Base-by-base conservation (phyloP, 1,140 invertebrate species). In the Lasioglossum baleicum region DNA sequence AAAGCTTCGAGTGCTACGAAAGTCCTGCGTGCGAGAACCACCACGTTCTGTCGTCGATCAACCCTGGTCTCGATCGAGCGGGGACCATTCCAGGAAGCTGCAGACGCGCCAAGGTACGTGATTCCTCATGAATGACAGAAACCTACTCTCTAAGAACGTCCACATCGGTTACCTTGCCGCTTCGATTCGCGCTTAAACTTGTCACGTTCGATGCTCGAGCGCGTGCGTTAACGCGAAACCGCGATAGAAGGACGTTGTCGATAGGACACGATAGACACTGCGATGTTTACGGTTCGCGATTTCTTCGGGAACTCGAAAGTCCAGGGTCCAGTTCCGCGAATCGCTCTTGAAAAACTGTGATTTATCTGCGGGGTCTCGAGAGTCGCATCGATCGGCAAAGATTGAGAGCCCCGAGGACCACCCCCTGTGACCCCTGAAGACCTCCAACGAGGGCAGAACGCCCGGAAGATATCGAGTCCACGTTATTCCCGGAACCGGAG, bases 11-110 rank as follows among this genome's bases (percentile, higher is more conserved):
- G 86, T 83, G 86, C 83, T 58, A 68, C 72, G 74, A 72, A 69
- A 65, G 85, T 75, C 80, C 81, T 79, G 74, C 83, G 87, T 81
- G 68, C 83, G 80, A 77, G 75, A 63, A 77, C 67, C 75, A 71
- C 63, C 78, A 66, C 74, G 83, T 79, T 51, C 72, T n/a, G 61
- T 70, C 64, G 83, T 80, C 75, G 64, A 73, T 75, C 72, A 60
- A 84, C 70, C 82, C 83, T 82, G 83, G 74, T 85, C 75, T 40
- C 64, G 58, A 64, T 56, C 78, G 35, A 63, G 65, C 68, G 61
- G 51, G 51, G 35, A 40, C 26, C 76, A n/a, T 74, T 68, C 71
- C 70, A 15, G 53, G 20, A 42, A 58, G 31, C 68, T 42, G 63
- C 65, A 67, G 44, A 68, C 15, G 22, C 8, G 35, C 65, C 82